Evolutionary conservation across 2,888 invertebrate species (phyloP).

Genomic region (Rosalia funebris): DNA sequence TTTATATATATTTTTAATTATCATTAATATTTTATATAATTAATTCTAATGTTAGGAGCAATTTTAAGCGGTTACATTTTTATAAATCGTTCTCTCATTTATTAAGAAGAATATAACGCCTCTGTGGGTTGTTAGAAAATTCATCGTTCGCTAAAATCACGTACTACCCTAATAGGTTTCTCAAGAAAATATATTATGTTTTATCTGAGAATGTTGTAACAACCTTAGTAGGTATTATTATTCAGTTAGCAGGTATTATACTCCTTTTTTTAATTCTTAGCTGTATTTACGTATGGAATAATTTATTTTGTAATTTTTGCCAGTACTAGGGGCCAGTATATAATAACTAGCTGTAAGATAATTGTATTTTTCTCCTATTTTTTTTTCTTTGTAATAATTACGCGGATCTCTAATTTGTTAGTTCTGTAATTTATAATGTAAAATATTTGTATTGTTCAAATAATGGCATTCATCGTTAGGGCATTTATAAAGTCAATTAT

Average conservation of each 20-base stretch:
- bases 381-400: slow-evolving; percentile 24
- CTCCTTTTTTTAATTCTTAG: slow-evolving; percentile 10
- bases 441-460: slow-evolving; percentile 22
- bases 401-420: slow-evolving; percentile 42
- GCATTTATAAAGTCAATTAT: slow-evolving; percentile 37
- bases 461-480: slow-evolving; percentile 32
- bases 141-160: no score
- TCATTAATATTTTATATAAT: slow-evolving; percentile 2
- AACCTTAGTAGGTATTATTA: background rate
- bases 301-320: slow-evolving; percentile 48
- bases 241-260: background rate
- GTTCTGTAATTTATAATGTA: slow-evolving; percentile 34
- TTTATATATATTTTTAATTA: slow-evolving; percentile 40
- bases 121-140: no score
- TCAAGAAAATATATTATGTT: no score
- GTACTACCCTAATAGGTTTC: no score
- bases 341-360: slow-evolving; percentile 41
- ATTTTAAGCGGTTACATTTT: background rate
- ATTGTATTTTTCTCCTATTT: slow-evolving; percentile 24
- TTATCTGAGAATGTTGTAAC: no score
- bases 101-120: background rate
- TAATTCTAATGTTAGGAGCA: background rate
- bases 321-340: slow-evolving; percentile 58
- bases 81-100: background rate
- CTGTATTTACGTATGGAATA: slow-evolving; percentile 26